Evolutionary conservation across 92 coral and sea anemone genomes (phyloP).

Genomic region (Bergia puertoricense): DNA sequence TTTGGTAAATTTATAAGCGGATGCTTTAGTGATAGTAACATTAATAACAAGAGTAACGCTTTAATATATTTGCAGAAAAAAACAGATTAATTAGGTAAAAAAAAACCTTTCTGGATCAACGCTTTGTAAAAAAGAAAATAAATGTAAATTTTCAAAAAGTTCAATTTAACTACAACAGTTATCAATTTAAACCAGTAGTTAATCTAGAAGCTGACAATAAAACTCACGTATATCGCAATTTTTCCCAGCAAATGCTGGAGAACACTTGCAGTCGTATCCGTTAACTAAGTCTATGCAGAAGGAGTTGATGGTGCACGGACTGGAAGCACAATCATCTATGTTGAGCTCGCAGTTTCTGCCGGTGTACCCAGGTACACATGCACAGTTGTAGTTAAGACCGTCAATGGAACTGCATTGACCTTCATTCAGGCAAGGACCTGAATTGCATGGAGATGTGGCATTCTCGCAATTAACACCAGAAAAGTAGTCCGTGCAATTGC

Average conservation of each 20-base stretch:
- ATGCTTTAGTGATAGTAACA: too few relatives aligned
- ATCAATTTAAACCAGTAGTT: too few relatives aligned
- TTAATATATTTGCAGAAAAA: too few relatives aligned
- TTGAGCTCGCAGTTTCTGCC: conserved; percentile 58
- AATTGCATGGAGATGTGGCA: conserved; percentile 39
- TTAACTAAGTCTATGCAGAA: conserved; percentile 59
- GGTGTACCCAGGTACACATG: conserved; percentile 55
- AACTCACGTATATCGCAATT: conserved; percentile 68
- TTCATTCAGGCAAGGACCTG: conserved; percentile 57
- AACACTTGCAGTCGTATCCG: conserved; percentile 58
- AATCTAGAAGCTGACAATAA: too few relatives aligned
- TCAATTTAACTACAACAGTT: too few relatives aligned
- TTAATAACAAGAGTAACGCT: too few relatives aligned
- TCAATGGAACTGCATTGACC: conserved; percentile 50
- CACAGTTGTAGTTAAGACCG: conserved; percentile 40
- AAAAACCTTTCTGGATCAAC: too few relatives aligned
- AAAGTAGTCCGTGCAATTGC: conserved; percentile 56
- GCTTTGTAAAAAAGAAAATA: too few relatives aligned
- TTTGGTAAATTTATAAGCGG: too few relatives aligned
- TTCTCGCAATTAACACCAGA: conserved; percentile 60
- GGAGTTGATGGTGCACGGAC: conserved; percentile 59
- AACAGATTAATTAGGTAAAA: too few relatives aligned
- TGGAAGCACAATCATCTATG: conserved; percentile 69
- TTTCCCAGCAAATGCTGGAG: conserved; percentile 62
- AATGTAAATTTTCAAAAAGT: too few relatives aligned